These are phyloP conservation scores for Centropus bengalensis DNA, from an alignment of 2,113 vertebrate species.

Conservation along the genomic window DNA sequence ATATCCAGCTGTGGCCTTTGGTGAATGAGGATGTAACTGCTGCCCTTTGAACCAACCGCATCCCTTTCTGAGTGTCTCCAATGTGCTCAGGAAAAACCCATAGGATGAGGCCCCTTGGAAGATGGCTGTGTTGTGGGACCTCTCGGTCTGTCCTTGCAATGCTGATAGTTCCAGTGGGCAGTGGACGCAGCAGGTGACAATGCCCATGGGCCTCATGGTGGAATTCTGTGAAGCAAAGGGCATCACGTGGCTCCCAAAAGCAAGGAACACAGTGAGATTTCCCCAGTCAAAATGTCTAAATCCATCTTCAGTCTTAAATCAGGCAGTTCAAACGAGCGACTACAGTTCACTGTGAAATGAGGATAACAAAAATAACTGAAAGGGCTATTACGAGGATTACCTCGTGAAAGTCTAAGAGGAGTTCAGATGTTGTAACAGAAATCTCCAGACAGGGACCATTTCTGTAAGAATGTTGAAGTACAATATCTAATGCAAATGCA, in stretches of 20 bases:
- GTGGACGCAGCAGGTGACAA: not conserved
- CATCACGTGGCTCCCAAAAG: not conserved
- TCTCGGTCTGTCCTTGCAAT: accelerated
- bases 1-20: not conserved
- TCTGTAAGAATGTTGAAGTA: not conserved
- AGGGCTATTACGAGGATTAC: not conserved
- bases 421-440: not conserved
- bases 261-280: not conserved
- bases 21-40: not conserved
- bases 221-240: not conserved
- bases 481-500: not conserved
- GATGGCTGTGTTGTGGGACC: not conserved
- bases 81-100: not conserved
- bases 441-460: not conserved
- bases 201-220: accelerated
- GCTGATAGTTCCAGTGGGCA: accelerated
- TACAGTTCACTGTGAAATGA: not conserved
- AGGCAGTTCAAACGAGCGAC: not conserved
- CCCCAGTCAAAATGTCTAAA: not conserved
- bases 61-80: not conserved
- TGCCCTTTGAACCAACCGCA: not conserved
- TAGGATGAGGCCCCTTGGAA: not conserved
- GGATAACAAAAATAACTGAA: not conserved
- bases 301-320: not conserved
- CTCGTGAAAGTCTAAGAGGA: not conserved